These are phyloP conservation scores for Micropterix aruncella DNA, from an alignment of 2,888 invertebrate genomes.

Conservation along the genomic window DNA sequence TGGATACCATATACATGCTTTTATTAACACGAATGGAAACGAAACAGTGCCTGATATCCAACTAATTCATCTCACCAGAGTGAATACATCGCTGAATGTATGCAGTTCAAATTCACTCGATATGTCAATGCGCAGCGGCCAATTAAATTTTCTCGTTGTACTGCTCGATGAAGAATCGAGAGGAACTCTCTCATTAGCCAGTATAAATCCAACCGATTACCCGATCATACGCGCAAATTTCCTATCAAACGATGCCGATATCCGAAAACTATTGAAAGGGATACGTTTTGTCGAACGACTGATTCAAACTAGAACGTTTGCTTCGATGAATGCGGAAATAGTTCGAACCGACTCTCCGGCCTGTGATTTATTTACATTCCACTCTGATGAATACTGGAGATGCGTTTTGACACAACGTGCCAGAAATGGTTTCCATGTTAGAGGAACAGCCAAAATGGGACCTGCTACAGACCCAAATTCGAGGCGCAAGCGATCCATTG, in stretches of 20 bases:
- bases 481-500: no score
- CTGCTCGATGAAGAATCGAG: slow-evolving; percentile 18
- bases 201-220: slow-evolving; percentile 27
- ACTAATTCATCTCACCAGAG: no score
- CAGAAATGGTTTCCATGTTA: slow-evolving; percentile 30
- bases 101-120: no score
- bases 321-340: slow-evolving; percentile 17
- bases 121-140: no score
- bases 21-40: no score
- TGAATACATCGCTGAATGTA: no score
- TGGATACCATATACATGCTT: no score
- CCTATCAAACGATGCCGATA: slow-evolving; percentile 27
- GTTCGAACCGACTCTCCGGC: slow-evolving; percentile 16
- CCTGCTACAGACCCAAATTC: slow-evolving; percentile 13
- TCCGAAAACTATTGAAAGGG: slow-evolving; percentile 17
- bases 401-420: slow-evolving; percentile 20
- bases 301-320: slow-evolving; percentile 17
- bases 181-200: slow-evolving; percentile 27
- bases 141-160: no score
- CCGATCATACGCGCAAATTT: slow-evolving; percentile 39
- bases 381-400: slow-evolving; percentile 19
- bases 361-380: slow-evolving; percentile 16
- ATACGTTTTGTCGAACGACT: slow-evolving; percentile 16
- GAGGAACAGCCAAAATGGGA: slow-evolving; percentile 41
- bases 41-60: background rate